Percentiles rank a stretch among this genome's conserved stretches.
phyloP scores from a whole-genome alignment of 2,113 vertebrate species.

The Gopherus flavomarginatus region DNA sequence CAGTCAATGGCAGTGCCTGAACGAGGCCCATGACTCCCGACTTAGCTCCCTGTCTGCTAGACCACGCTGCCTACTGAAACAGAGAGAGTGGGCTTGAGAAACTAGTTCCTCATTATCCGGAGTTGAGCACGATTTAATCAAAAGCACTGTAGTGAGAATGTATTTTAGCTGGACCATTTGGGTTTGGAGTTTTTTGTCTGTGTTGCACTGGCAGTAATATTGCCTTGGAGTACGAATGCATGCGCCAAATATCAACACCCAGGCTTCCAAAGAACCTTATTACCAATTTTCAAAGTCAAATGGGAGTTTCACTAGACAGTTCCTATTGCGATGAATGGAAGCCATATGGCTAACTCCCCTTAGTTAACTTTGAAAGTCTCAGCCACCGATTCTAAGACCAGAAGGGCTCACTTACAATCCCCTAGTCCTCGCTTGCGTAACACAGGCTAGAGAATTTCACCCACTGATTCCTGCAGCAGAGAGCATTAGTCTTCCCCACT shows the following conservation, averaged over 20 bases:
- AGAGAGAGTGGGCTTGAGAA: neutral
- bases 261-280: neutral
- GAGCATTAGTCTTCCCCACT: neutral
- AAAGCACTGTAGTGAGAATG: neutral
- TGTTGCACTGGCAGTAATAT: neutral
- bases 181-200: neutral
- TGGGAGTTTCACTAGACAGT: neutral
- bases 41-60: neutral
- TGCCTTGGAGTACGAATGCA: rapidly evolving
- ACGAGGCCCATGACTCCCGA: neutral
- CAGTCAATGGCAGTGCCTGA: neutral
- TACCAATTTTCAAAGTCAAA: neutral
- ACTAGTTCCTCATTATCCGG: rapidly evolving
- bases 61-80: neutral
- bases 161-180: rapidly evolving
- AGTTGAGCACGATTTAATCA: neutral
- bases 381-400: neutral
- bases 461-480: neutral
- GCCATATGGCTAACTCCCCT: neutral
- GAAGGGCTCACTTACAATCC: neutral
- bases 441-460: rapidly evolving
- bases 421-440: neutral
- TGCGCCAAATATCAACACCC: neutral
- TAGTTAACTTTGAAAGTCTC: neutral
- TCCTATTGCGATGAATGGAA: neutral